phyloP scores from a whole-genome alignment of 2,113 vertebrate genomes.

The Daboia siamensis region DNA sequence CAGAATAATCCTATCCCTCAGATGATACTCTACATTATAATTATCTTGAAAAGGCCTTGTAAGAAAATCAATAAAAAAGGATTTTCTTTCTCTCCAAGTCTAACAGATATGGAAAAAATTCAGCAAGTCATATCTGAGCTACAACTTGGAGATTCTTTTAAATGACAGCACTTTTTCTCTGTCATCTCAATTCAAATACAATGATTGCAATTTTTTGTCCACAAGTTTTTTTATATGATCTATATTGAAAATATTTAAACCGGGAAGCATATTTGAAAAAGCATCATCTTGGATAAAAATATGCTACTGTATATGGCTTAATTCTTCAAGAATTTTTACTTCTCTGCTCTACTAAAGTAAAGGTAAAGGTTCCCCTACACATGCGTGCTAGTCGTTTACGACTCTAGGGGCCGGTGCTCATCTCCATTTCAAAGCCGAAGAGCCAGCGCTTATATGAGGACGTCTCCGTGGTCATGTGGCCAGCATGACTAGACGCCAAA shows the following conservation, averaged over 20 bases:
- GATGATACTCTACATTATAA: not conserved
- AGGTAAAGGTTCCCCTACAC: too few relatives aligned
- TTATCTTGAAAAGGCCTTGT: not conserved
- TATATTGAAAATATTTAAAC: not conserved
- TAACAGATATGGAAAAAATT: not conserved
- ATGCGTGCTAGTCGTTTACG: too few relatives aligned
- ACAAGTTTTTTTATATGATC: not conserved
- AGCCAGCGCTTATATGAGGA: too few relatives aligned
- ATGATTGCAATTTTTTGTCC: not conserved
- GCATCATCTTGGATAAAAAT: not conserved
- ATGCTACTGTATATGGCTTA: not conserved
- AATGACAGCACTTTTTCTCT: not conserved
- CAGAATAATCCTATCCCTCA: not conserved
- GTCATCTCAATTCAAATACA: not conserved
- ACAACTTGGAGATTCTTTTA: not conserved
- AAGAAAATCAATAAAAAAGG: not conserved
- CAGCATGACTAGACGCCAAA: too few relatives aligned
- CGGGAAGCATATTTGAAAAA: not conserved
- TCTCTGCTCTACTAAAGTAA: not conserved
- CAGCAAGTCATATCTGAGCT: not conserved
- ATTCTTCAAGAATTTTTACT: not conserved
- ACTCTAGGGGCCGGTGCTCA: too few relatives aligned
- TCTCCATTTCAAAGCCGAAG: too few relatives aligned
- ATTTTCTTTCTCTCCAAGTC: not conserved
- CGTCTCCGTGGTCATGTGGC: too few relatives aligned